phyloP scores from a whole-genome alignment of 2,888 invertebrate genomes.

The Troides aeacus region DNA sequence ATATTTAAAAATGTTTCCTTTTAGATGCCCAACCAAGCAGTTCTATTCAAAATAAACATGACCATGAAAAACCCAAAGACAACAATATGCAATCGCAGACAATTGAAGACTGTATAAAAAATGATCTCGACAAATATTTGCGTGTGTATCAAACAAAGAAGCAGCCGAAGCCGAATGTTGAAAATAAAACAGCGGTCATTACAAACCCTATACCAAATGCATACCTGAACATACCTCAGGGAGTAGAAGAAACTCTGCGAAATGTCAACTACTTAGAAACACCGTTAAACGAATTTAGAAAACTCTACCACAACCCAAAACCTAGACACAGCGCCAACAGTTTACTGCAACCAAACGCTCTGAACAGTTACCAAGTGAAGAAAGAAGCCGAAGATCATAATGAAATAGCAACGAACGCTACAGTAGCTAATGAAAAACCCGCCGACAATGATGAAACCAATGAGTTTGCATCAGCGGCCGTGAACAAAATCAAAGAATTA shows the following conservation, averaged over 20 bases:
- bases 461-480: constrained; percentile 30
- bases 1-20: constrained; percentile 14
- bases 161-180: constrained; percentile 42
- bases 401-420: background rate
- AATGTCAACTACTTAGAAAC: constrained; percentile 55
- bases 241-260: background rate
- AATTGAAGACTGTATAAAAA: constrained; percentile 33
- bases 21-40: constrained; percentile 41
- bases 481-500: constrained; percentile 43
- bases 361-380: background rate
- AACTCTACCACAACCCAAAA: constrained; percentile 51
- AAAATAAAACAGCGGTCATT: constrained; percentile 41
- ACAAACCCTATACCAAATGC: constrained; percentile 45
- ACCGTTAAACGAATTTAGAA: constrained; percentile 63
- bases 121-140: constrained; percentile 55
- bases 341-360: background rate
- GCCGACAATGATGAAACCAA: constrained; percentile 30
- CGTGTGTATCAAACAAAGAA: constrained; percentile 50
- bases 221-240: constrained; percentile 32
- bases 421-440: constrained; percentile 21
- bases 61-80: constrained; percentile 23
- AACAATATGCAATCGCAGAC: constrained; percentile 26
- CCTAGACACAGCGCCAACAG: constrained; percentile 10
- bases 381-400: background rate
- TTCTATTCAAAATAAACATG: constrained; percentile 36